Evolutionary conservation across 2,113 vertebrate species (phyloP).

Genomic region (Numenius arquata): DNA sequence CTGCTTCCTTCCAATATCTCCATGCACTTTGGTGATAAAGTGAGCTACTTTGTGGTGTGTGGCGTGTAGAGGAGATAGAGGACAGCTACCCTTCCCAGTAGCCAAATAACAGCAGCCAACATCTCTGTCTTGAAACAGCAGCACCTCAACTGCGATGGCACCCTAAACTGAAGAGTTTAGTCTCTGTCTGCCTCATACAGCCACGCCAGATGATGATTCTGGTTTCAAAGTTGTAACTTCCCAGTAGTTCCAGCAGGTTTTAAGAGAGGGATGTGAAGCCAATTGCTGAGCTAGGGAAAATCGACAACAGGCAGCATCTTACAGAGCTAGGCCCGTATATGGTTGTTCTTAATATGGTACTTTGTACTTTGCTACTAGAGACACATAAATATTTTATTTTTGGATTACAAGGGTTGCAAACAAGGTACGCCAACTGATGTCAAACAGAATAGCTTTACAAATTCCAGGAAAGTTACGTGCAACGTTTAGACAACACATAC

Average conservation of each 20-base stretch:
- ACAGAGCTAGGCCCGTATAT: slow-evolving; percentile 47
- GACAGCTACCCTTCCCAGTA: neutral
- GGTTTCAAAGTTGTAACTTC: neutral
- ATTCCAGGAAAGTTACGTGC: slow-evolving; percentile 63
- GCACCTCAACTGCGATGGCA: neutral
- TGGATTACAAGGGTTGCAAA: slow-evolving; percentile 61
- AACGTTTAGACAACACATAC: slow-evolving; percentile 58
- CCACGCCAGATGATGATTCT: neutral
- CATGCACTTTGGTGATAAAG: neutral
- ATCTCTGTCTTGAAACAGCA: neutral
- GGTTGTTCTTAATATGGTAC: slow-evolving; percentile 55
- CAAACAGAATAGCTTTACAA: slow-evolving; percentile 65
- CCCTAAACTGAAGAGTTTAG: neutral
- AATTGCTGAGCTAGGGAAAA: slow-evolving; percentile 16
- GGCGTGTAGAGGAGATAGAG: neutral
- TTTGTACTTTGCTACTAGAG: slow-evolving; percentile 53
- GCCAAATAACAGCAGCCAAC: neutral
- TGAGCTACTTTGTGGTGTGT: neutral
- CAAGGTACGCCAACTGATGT: slow-evolving; percentile 66
- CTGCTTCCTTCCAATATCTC: neutral
- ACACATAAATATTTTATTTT: slow-evolving; percentile 70
- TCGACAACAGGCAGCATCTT: neutral
- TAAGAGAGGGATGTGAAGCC: neutral
- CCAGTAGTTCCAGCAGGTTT: neutral
- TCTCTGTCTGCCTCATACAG: neutral